These are phyloP conservation scores for Heliconius aoede DNA, from an alignment of 2,888 invertebrate species.

Conservation along the genomic window DNA sequence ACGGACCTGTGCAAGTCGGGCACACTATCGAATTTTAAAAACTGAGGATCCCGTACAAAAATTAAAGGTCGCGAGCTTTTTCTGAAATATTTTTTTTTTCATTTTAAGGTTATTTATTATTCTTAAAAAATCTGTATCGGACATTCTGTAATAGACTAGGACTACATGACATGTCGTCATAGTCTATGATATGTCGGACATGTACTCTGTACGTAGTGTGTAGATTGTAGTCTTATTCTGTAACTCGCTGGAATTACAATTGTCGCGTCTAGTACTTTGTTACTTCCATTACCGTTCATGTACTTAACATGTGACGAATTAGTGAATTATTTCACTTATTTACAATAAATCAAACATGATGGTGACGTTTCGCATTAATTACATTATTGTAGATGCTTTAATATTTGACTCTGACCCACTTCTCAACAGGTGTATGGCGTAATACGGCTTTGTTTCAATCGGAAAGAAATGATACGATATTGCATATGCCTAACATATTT, in stretches of 20 bases:
- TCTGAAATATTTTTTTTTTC: too few species aligned
- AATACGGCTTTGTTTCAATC: conserved; percentile 33
- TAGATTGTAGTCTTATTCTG: conserved; percentile 17
- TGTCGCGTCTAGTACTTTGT: not conserved
- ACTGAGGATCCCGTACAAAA: too few species aligned
- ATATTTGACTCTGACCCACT: conserved; percentile 31
- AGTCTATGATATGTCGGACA: too few species aligned
- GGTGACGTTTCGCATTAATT: not conserved
- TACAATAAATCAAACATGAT: not conserved
- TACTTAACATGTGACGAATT: conserved; percentile 12
- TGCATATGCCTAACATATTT: conserved; percentile 40
- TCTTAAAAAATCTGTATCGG: not conserved
- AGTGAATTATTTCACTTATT: not conserved
- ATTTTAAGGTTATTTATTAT: too few species aligned
- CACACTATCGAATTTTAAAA: too few species aligned
- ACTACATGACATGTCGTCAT: too few species aligned
- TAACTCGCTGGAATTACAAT: not conserved
- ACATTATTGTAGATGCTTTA: not conserved
- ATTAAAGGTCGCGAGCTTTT: too few species aligned
- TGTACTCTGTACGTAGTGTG: too few species aligned
- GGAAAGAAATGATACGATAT: conserved; percentile 28
- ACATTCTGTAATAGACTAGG: not conserved
- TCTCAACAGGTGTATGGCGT: conserved; percentile 37
- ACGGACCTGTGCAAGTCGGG: too few species aligned
- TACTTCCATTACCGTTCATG: not conserved